Percentiles rank a stretch among this genome's conserved stretches.
phyloP scores from a whole-genome alignment of 2,113 vertebrate genomes.

The Protomyctophum bolini region DNA sequence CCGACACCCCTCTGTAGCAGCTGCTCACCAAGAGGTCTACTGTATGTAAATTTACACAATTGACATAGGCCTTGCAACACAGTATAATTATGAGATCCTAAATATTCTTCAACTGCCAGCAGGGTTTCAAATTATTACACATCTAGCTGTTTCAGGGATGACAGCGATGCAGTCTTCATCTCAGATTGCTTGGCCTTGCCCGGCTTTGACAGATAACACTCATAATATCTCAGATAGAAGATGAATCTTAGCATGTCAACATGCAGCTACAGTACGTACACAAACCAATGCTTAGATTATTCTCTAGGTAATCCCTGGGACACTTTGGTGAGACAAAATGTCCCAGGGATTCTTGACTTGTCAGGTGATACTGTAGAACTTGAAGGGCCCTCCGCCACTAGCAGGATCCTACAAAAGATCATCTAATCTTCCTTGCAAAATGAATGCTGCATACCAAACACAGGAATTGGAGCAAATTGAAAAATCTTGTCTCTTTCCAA shows the following conservation, averaged over 20 bases:
- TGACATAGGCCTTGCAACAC: too few species aligned
- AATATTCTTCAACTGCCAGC: not conserved
- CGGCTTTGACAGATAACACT: constrained; percentile 32
- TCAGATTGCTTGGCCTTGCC: constrained; percentile 10
- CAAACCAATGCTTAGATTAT: constrained; percentile 31
- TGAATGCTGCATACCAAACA: constrained; percentile 8
- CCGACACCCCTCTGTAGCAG: too few species aligned
- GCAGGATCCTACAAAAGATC: not conserved
- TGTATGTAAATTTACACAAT: too few species aligned
- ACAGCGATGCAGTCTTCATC: constrained; percentile 29
- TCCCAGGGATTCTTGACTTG: not conserved
- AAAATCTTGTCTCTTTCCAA: constrained; percentile 29
- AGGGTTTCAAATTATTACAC: constrained; percentile 16
- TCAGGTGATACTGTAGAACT: constrained; percentile 25
- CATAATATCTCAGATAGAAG: constrained; percentile 28
- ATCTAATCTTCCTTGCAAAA: constrained; percentile 23
- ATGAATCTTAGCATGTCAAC: constrained; percentile 34
- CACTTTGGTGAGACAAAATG: constrained; percentile 16
- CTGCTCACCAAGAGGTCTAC: too few species aligned
- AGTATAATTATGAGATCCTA: too few species aligned
- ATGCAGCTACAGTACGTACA: constrained; percentile 1
- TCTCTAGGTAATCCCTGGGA: not conserved
- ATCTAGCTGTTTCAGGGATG: constrained; percentile 8
- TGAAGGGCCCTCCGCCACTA: constrained; percentile 10
- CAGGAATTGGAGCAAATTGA: constrained; percentile 36